phyloP scores from a whole-genome alignment of 2,797 vertebrate species.

The Dermochelys coriacea region DNA sequence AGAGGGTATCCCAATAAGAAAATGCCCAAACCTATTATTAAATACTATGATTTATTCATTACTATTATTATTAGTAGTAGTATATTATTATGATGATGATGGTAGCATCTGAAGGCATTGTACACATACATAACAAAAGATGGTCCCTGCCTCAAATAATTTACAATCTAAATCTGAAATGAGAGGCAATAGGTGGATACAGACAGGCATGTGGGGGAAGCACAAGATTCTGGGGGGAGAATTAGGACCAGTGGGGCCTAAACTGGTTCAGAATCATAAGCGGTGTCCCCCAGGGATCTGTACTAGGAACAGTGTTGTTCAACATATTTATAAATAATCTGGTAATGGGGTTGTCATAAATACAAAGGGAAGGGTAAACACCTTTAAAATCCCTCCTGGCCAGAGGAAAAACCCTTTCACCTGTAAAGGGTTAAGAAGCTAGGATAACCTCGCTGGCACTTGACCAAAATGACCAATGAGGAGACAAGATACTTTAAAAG shows the following conservation, averaged over 20 bases:
- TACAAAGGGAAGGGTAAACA: too few species aligned
- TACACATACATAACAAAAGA: background rate
- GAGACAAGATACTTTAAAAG: too few species aligned
- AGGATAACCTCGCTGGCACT: too few species aligned
- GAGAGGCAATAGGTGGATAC: background rate
- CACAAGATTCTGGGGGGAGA: fast-evolving
- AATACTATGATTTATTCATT: conserved; percentile 24
- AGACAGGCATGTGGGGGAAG: conserved; percentile 21
- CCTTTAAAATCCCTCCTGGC: too few species aligned
- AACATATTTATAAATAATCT: background rate
- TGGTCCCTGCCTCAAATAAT: fast-evolving
- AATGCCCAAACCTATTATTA: conserved; percentile 33
- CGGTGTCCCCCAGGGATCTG: background rate
- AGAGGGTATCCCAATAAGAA: conserved; percentile 11
- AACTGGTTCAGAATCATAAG: background rate
- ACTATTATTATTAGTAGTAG: background rate
- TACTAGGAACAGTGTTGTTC: background rate
- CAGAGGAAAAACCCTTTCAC: too few species aligned
- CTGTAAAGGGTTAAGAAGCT: too few species aligned
- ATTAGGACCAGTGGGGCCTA: background rate
- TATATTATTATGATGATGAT: conserved; percentile 17
- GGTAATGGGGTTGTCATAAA: background rate
- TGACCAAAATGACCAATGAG: too few species aligned
- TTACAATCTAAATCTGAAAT: background rate
- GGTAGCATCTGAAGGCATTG: background rate